Percentiles rank a stretch among this genome's conserved stretches.
These are phyloP conservation scores for Erebia aethiops DNA, from an alignment of 2,888 invertebrate species.

Conservation along the genomic window DNA sequence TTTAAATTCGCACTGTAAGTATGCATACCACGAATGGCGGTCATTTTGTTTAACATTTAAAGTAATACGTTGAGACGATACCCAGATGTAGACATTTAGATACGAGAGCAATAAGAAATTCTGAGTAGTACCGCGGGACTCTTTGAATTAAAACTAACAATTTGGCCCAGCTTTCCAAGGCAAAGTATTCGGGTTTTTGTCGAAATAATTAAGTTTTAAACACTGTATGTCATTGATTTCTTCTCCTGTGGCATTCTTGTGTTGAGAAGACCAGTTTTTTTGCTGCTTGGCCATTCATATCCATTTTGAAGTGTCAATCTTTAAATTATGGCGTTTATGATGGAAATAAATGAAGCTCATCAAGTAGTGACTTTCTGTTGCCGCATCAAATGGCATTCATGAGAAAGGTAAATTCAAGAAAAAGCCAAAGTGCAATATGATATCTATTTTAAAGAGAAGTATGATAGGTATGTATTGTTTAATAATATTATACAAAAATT, in stretches of 20 bases:
- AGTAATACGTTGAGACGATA: constrained; percentile 36
- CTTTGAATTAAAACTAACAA: constrained; percentile 41
- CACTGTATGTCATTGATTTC: constrained; percentile 33
- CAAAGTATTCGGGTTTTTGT: constrained; percentile 22
- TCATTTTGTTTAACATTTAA: constrained; percentile 37
- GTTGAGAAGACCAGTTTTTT: constrained; percentile 20
- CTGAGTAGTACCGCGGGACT: constrained; percentile 38
- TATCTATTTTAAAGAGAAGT: too few species aligned
- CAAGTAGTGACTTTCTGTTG: background rate
- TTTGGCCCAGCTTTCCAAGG: constrained; percentile 25
- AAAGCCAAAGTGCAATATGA: too few species aligned
- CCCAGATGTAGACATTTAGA: constrained; percentile 41
- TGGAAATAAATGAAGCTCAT: background rate
- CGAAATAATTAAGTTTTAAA: constrained; percentile 36
- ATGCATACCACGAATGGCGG: constrained; percentile 37
- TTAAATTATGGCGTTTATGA: constrained; percentile 17
- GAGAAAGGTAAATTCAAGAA: too few species aligned
- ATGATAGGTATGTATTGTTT: too few species aligned
- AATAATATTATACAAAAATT: too few species aligned
- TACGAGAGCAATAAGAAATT: constrained; percentile 40
- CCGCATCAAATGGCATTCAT: background rate
- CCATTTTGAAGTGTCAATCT: constrained; percentile 14
- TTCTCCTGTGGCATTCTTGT: constrained; percentile 19
- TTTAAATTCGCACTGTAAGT: constrained; percentile 49
- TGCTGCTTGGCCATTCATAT: constrained; percentile 5